Evolutionary conservation across 2,888 invertebrate genomes (phyloP).

Genomic region (Idaea dimidiata): DNA sequence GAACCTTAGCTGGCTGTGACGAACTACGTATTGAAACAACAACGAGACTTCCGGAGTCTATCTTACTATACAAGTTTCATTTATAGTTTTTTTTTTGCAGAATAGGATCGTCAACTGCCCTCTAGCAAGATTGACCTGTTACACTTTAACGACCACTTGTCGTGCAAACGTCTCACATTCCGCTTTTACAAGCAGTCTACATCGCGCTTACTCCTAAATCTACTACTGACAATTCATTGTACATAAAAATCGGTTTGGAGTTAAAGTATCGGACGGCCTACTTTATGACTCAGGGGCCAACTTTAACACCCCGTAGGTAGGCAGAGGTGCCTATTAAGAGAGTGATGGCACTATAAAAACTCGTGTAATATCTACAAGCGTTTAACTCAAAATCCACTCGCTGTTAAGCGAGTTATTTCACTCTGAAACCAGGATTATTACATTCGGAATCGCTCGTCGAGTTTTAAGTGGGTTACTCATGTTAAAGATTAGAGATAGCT

Average conservation of each 20-base stretch:
- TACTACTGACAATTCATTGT: slow-evolving; percentile 59
- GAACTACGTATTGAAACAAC: slow-evolving; percentile 6
- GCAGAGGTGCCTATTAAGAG: slow-evolving; percentile 40
- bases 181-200: slow-evolving; percentile 51
- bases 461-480: slow-evolving; percentile 19
- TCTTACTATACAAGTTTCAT: slow-evolving; percentile 2
- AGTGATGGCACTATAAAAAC: slow-evolving; percentile 66
- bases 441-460: slow-evolving; percentile 17
- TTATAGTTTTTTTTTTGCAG: not conserved
- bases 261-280: slow-evolving; percentile 55
- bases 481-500: slow-evolving; percentile 5
- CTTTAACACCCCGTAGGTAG: slow-evolving; percentile 58
- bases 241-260: slow-evolving; percentile 69
- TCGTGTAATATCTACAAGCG: slow-evolving; percentile 68
- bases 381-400: slow-evolving; percentile 60
- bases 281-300: slow-evolving; percentile 68
- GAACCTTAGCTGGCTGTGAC: not conserved
- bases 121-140: not conserved
- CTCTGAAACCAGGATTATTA: slow-evolving; percentile 37
- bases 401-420: slow-evolving; percentile 43
- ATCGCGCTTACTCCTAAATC: slow-evolving; percentile 58
- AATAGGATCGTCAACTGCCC: slow-evolving; percentile 9
- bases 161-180: slow-evolving; percentile 38
- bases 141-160: slow-evolving; percentile 24
- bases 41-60: not conserved